phyloP scores from a whole-genome alignment of 2,113 vertebrate species.

The Erpornis zantholeuca region DNA sequence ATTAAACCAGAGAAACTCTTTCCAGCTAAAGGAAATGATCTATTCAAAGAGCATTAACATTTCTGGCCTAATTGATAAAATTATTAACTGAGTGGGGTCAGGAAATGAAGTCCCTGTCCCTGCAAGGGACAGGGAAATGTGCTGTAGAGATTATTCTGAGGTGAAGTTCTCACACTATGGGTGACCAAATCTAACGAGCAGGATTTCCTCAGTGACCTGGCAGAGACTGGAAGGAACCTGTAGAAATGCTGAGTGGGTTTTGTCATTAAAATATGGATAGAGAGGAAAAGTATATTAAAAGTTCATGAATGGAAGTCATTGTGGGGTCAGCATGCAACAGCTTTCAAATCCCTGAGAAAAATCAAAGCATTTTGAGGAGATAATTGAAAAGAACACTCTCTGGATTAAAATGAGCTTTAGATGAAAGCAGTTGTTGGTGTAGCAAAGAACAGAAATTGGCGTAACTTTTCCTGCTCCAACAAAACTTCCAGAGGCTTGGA shows the following conservation, averaged over 20 bases:
- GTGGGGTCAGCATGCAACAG: neutral
- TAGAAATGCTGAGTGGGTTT: neutral
- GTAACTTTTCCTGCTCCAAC: slow-evolving; percentile 36
- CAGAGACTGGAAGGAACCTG: neutral
- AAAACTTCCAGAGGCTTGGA: slow-evolving; percentile 58
- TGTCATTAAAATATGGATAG: neutral
- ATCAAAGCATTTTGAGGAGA: neutral
- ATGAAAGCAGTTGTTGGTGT: slow-evolving; percentile 13
- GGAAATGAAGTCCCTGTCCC: slow-evolving; percentile 40
- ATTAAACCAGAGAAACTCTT: slow-evolving; percentile 42
- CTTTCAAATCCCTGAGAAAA: neutral
- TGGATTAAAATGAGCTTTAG: slow-evolving; percentile 6
- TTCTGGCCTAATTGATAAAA: slow-evolving; percentile 42
- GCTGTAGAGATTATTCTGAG: slow-evolving; percentile 7
- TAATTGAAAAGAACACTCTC: neutral
- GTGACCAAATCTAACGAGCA: slow-evolving; percentile 40
- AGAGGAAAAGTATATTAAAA: neutral
- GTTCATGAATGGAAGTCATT: neutral
- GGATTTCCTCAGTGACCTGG: slow-evolving; percentile 46
- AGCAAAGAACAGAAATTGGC: slow-evolving; percentile 35
- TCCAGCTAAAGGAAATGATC: slow-evolving; percentile 54
- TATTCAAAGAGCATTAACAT: slow-evolving; percentile 40
- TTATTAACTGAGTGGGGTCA: slow-evolving; percentile 12
- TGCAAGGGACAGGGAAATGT: neutral
- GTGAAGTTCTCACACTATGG: neutral